Evolutionary conservation across 2,888 invertebrate genomes (phyloP).

Genomic region (Chalcosyrphus nemorum): DNA sequence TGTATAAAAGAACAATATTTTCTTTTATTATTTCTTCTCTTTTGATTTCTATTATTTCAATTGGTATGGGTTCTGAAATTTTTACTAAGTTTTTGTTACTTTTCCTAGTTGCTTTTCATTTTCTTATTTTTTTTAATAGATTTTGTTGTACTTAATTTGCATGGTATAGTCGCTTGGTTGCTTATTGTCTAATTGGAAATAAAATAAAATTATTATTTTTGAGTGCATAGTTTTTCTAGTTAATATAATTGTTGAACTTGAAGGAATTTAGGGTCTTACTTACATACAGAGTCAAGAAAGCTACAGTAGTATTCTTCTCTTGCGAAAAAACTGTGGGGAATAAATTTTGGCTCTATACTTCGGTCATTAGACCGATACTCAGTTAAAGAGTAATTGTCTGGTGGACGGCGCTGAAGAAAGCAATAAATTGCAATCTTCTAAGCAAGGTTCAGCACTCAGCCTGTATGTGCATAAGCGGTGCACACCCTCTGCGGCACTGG

Average conservation of each 20-base stretch:
- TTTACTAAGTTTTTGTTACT: not conserved
- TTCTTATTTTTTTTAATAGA: not conserved
- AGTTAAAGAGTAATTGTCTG: too few species aligned
- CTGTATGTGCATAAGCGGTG: too few species aligned
- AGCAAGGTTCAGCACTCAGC: too few species aligned
- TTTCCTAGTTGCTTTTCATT: not conserved
- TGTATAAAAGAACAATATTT: constrained; percentile 25
- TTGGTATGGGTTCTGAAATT: constrained; percentile 3
- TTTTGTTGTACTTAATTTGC: not conserved
- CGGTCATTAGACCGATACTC: too few species aligned
- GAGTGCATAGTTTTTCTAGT: not conserved
- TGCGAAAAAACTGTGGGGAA: too few species aligned
- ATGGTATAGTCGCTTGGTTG: not conserved
- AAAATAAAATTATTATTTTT: not conserved
- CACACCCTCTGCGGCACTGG: too few species aligned
- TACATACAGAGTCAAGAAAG: too few species aligned
- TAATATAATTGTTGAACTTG: not conserved
- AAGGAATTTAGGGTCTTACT: too few species aligned
- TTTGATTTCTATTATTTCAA: not conserved
- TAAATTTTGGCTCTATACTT: too few species aligned
- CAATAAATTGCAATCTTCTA: too few species aligned
- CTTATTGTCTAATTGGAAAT: not conserved
- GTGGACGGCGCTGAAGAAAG: too few species aligned
- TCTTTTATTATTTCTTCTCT: not conserved
- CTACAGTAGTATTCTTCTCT: too few species aligned